Evolutionary conservation across 2,888 invertebrate species (phyloP), one percentile per base, ranked within the genome.

Genomic region (Phengaris arion): DNA sequence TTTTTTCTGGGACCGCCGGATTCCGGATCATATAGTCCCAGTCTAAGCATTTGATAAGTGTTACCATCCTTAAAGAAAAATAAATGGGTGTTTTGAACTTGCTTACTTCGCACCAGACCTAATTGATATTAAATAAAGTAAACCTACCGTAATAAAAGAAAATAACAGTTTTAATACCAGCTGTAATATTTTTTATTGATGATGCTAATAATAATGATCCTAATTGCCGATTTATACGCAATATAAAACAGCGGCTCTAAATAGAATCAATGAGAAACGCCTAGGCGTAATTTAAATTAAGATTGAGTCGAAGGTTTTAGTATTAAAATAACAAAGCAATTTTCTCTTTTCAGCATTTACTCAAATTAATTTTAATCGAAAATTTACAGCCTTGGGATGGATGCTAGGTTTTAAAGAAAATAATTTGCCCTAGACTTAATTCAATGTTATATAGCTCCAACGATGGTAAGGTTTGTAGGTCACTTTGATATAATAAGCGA

Each of bases 211-310:
- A 64, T 64, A 5, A 9, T 22, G 64, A 64, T 6, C 64, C 6
- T 35, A 64, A 64, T 64, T 10, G 22, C 64, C 35, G 64, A 64
- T 64, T 64, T 64, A 2, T 64, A 64, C 64, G 64, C 1, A 64
- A 64, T 64, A 64, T 64, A 64, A 13, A 59, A 45, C 12, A 45
- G 35, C 13, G 64, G 64, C 6, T 6, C 13, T 6, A 64, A 64
- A 45, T 64, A 64, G 13, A 4, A 12, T 45, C 35, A 35, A 35
- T 45, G 12, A 35, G 64, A 35, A 64, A 64, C 64, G 64, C 64
- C 64, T 64, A 64, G 64, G 13, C 64, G 13, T 45, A 35, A 64
- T 64, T 64, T 64, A 64, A 64, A 64, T 64, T 64, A 64, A 13
- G 64, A 64, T 45, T 45, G 35, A 64, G 64, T 64, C 35, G 35